phyloP scores from a whole-genome alignment of 2,113 vertebrate species.

The Periophthalmus modestus region DNA sequence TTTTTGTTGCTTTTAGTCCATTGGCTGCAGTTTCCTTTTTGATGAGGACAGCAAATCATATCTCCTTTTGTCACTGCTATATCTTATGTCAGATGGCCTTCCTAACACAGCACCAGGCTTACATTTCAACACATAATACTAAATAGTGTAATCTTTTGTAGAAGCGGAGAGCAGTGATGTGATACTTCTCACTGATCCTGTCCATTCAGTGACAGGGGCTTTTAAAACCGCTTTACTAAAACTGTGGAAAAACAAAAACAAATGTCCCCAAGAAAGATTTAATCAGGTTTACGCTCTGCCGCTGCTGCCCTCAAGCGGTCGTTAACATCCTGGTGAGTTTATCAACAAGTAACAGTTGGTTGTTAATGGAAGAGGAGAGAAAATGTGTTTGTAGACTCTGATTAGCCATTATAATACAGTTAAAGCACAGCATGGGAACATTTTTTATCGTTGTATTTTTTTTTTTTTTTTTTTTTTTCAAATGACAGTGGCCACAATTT shows the following conservation, averaged over 20 bases:
- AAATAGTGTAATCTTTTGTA: background rate
- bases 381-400: background rate
- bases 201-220: background rate
- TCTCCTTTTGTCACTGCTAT: background rate
- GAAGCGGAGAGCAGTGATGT: background rate
- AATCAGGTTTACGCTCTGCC: constrained; percentile 4
- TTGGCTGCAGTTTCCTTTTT: background rate
- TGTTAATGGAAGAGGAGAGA: constrained; percentile 8
- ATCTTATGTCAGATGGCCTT: background rate
- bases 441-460: background rate
- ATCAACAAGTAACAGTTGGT: constrained; percentile 34
- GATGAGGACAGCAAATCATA: background rate
- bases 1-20: background rate
- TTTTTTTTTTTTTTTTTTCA: background rate
- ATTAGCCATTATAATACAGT: background rate
- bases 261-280: constrained; percentile 6
- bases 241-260: constrained; percentile 14
- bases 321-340: constrained; percentile 28
- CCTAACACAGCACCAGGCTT: background rate
- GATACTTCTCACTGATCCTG: constrained; percentile 8
- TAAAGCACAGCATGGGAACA: background rate
- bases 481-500: background rate
- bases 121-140: background rate
- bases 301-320: constrained; percentile 31
- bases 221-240: constrained; percentile 16